Evolutionary conservation across 2,797 vertebrate genomes (phyloP).

Genomic region (Enteromius fasciolatus): DNA sequence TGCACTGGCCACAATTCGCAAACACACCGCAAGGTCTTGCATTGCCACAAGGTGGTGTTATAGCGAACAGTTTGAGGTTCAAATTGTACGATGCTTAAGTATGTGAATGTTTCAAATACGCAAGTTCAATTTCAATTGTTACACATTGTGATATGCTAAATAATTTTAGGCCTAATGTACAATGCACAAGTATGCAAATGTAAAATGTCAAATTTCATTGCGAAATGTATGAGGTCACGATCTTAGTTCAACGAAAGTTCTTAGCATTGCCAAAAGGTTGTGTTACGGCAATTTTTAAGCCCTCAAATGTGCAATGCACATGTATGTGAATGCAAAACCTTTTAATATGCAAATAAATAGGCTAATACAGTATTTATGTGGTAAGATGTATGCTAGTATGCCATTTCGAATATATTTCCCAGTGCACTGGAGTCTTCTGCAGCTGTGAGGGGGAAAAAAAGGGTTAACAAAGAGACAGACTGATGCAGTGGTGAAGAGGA

Average conservation of each 20-base stretch:
- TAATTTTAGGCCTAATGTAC: background rate
- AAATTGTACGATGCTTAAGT: background rate
- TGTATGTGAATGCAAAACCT: background rate
- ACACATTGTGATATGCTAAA: background rate
- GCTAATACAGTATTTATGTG: background rate
- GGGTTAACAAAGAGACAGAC: conserved; percentile 43
- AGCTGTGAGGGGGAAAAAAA: conserved; percentile 66
- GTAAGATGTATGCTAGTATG: conserved; percentile 9
- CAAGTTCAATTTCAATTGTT: background rate
- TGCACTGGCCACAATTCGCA: background rate
- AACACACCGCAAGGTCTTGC: background rate
- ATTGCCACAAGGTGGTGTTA: background rate
- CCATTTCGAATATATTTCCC: conserved; percentile 24
- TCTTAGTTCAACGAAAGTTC: background rate
- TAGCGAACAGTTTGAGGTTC: background rate
- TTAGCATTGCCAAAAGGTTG: background rate
- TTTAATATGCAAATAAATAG: background rate
- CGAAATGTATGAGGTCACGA: background rate
- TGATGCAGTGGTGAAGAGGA: conserved; percentile 42
- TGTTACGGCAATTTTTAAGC: background rate
- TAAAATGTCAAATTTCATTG: background rate
- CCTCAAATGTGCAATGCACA: background rate
- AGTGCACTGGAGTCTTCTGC: conserved; percentile 58
- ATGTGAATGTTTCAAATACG: background rate
- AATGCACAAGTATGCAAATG: background rate